Percentiles rank a stretch among this genome's conserved stretches.
These are phyloP conservation scores for Drosophila acutilabella DNA, from an alignment of 2,888 invertebrate genomes.

Conservation along the genomic window DNA sequence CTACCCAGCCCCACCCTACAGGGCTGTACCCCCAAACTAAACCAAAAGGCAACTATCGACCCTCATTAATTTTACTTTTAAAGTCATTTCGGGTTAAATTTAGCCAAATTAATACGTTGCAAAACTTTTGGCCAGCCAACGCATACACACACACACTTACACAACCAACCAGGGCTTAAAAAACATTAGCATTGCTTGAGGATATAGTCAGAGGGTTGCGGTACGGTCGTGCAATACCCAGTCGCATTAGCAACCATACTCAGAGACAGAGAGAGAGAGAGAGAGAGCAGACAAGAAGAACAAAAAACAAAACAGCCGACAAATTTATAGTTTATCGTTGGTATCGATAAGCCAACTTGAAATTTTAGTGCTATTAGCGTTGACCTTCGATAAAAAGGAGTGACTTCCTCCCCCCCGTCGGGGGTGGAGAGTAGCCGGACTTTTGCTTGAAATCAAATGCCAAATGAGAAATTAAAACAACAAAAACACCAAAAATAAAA, in stretches of 20 bases:
- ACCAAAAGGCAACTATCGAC: constrained; percentile 76
- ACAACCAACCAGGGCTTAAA: constrained; percentile 56
- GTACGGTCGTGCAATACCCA: constrained; percentile 39
- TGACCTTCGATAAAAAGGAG: constrained; percentile 58
- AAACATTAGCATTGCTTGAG: constrained; percentile 38
- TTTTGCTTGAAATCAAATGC: constrained; percentile 68
- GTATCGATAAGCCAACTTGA: constrained; percentile 81
- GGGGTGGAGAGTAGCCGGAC: constrained; percentile 32
- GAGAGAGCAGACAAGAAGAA: constrained; percentile 31
- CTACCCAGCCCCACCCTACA: constrained; percentile 11
- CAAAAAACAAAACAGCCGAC: constrained; percentile 49
- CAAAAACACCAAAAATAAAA: constrained; percentile 42
- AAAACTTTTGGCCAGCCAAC: constrained; percentile 66
- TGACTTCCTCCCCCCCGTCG: background rate
- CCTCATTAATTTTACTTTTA: constrained; percentile 86
- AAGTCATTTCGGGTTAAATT: constrained; percentile 85
- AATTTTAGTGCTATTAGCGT: constrained; percentile 77
- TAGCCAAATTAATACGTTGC: constrained; percentile 85
- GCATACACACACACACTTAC: constrained; percentile 7
- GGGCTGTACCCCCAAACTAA: constrained; percentile 11
- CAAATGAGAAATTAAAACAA: constrained; percentile 78
- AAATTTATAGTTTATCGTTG: constrained; percentile 82
- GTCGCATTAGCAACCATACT: constrained; percentile 61
- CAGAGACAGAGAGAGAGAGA: background rate
- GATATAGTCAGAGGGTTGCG: background rate